Base-by-base conservation (phyloP, 2,888 invertebrate genomes). In the Hyppa rectilinea region DNA sequence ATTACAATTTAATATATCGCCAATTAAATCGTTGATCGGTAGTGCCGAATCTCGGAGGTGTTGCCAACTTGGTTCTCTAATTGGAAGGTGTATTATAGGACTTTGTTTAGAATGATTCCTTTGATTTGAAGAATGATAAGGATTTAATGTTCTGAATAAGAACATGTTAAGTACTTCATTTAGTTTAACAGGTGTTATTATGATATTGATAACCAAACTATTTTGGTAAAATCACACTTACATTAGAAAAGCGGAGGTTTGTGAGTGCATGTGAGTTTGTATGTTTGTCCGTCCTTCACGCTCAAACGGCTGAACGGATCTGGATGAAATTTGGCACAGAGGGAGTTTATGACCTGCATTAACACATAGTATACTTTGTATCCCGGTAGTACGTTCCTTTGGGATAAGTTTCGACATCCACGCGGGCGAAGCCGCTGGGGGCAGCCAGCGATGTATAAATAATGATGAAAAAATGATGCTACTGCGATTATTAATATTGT, bases 1-100 rank as follows among this genome's bases (percentile, higher is more conserved):
- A 95, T 95, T 95, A 95, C 94, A 91, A 94, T 94, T 94, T 95
- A 95, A 95, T 95, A 94, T 94, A 95, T 95, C 92, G 92, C 92
- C 94, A 95, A 95, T 95, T 95, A 95, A 93, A 90, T 90, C 92
- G 91, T 88, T 91, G 93, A 93, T 93, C 92, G 93, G 92, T 88
- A 89, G 90, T 88, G 88, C 87, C 82, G 85, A 90, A 89, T 92
- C 88, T 82, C 85, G 87, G 84, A 86, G 90, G 81, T 85, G 84
- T 84, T 81, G 75, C 58, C 66, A 79, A 78, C 80, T 79, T 79
- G 68, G 74, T 78, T 75, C 73, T 52, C 71, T 85, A 79, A 74
- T 77, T 74, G 73, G 75, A 71, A 77, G 53, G 59, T 73, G 45
- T 74, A 49, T 56, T 62, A 67, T 60, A 67, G 36, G 60, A 61